phyloP scores from a whole-genome alignment of 2,113 vertebrate genomes.

The Cardinalis cardinalis region DNA sequence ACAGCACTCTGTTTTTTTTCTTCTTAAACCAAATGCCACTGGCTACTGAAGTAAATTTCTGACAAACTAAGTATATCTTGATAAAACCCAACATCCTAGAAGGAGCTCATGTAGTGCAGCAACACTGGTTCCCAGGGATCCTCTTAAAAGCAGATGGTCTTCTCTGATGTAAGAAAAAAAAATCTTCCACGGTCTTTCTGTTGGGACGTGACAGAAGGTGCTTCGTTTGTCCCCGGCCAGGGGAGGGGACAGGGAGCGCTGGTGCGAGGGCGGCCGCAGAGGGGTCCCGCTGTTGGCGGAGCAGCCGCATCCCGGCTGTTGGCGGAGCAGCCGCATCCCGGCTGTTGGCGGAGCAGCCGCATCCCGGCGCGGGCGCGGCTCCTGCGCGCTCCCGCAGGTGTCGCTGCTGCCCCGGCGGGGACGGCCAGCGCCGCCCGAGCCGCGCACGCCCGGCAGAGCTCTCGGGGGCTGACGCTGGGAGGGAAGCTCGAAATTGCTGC shows the following conservation, averaged over 20 bases:
- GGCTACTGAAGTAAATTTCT: neutral
- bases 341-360: accelerated
- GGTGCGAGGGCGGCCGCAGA: accelerated
- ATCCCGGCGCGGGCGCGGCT: neutral
- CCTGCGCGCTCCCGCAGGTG: neutral
- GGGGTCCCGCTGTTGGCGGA: accelerated
- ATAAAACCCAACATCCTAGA: accelerated
- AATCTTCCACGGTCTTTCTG: neutral
- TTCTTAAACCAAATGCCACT: neutral
- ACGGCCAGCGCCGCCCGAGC: accelerated
- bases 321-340: accelerated
- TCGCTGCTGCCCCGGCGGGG: neutral
- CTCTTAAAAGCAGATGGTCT: accelerated
- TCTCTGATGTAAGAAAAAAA: neutral
- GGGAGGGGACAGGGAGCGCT: accelerated
- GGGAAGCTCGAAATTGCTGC: accelerated
- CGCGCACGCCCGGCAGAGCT: accelerated
- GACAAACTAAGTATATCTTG: neutral
- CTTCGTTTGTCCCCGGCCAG: too few relatives aligned
- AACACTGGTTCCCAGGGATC: accelerated
- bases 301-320: accelerated
- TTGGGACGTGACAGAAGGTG: accelerated
- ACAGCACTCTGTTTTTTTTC: neutral
- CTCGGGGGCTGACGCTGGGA: accelerated
- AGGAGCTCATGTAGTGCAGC: neutral